Base-by-base conservation (phyloP, 2,797 vertebrate genomes). In the Poecilia velifera region DNA sequence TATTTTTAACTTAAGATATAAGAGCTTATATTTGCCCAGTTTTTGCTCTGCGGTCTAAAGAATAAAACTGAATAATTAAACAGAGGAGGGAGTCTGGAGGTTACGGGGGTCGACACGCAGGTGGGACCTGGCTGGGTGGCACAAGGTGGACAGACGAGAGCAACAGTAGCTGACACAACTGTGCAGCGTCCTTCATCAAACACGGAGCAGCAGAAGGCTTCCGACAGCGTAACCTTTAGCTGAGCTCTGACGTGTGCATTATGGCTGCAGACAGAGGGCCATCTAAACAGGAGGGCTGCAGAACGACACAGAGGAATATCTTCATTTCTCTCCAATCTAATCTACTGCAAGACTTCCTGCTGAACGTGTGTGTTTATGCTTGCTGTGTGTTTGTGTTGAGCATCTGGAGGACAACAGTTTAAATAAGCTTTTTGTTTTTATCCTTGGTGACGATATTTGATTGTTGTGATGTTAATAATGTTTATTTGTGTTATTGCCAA, bases 141-240 rank as follows among this genome's bases (percentile, higher is more conserved):
- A 73, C 43, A 14, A 81, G 78, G 82, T 79, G 82, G 89, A 87
- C 73, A 74, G 81, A 83, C 77, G 86, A 89, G 85, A 86, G 82
- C 83, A 86, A 78, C 79, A 89, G 86, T 87, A 81, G 88, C 88
- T 90, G 81, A 89, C 89, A 90, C 72, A 82, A 46, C 91, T 81
- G 86, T 90, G 90, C 87, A 91, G 93, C 91, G 86, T 90, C 90
- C 91, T 89, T 93, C 90, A 91, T 92, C 90, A 93, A 92, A 93
- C 87, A 91, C 84, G 80, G 89, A 88, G 91, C 88, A 89, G 87
- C 92, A 90, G 85, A 88, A 86, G 77, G 82, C 86, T 78, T 79
- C 84, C 25, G 46, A 87, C 90, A 86, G 90, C 47, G 79, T 92
- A 93, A 93, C 94, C 93, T 94, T 94, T 92, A 93, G 77, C 75